Evolutionary conservation across 2,888 invertebrate genomes (phyloP).

Genomic region (Myopa testacea): DNA sequence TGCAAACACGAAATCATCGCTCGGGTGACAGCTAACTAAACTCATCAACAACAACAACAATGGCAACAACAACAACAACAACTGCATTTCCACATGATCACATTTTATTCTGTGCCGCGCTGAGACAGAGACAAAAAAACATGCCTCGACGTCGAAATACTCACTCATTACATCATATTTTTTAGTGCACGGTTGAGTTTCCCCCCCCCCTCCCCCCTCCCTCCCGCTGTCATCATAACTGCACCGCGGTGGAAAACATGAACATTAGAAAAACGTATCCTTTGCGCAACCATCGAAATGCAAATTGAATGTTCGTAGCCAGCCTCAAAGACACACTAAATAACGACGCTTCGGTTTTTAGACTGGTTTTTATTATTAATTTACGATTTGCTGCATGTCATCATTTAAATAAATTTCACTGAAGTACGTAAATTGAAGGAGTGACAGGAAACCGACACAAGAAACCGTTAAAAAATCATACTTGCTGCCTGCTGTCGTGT

Average conservation of each 20-base stretch:
- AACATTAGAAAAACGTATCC: background rate
- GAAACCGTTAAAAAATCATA: background rate
- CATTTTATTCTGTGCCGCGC: background rate
- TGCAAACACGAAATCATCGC: background rate
- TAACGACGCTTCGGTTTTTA: background rate
- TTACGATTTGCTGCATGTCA: slow-evolving; percentile 32
- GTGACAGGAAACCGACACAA: background rate
- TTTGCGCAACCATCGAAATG: background rate
- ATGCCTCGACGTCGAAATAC: background rate
- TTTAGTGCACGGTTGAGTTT: background rate
- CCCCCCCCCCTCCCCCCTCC: background rate
- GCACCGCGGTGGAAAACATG: too few species aligned
- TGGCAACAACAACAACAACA: background rate
- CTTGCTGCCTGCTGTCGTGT: too few species aligned
- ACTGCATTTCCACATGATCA: background rate
- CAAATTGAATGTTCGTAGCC: background rate
- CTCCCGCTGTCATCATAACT: too few species aligned
- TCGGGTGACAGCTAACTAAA: background rate
- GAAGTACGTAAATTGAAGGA: background rate
- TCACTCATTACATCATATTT: slow-evolving; percentile 19
- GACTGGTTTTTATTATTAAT: background rate
- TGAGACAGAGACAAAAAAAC: background rate
- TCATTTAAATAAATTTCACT: background rate
- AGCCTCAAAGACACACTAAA: background rate
- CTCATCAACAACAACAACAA: background rate